Conservation (phyloP, 2,113 vertebrate genomes). For the Brachyhypopomus occidentalis region DNA sequence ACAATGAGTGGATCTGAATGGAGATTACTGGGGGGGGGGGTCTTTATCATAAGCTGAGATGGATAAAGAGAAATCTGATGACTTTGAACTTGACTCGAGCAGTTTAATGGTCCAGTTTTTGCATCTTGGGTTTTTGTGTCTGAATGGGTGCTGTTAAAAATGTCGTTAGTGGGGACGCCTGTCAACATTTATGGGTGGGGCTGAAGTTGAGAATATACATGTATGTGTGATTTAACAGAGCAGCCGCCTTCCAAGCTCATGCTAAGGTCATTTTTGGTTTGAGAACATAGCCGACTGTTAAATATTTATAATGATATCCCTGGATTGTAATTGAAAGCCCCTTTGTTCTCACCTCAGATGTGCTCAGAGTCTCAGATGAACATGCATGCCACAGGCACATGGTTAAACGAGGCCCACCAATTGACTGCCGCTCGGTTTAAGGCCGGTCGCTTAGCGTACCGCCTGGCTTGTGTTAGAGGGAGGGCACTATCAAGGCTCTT, state of each 20-base stretch:
- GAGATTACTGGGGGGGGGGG: slow-evolving; percentile 49
- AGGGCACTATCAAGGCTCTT: slow-evolving; percentile 44
- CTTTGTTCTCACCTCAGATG: not conserved
- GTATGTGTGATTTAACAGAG: no score
- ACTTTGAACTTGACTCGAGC: slow-evolving; percentile 13
- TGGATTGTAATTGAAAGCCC: not conserved
- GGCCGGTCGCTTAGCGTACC: slow-evolving; percentile 32
- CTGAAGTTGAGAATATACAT: no score
- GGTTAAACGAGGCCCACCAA: slow-evolving; percentile 16
- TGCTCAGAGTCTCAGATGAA: slow-evolving; percentile 1
- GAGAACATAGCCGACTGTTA: not conserved
- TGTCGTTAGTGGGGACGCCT: no score
- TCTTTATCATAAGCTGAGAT: slow-evolving; percentile 27
- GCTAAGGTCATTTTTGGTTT: not conserved
- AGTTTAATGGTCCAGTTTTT: slow-evolving; percentile 2
- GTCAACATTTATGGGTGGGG: no score
- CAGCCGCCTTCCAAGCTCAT: not conserved
- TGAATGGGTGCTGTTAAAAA: not conserved
- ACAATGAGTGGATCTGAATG: slow-evolving; percentile 59
- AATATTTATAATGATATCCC: slow-evolving; percentile 1
- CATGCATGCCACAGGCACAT: not conserved
- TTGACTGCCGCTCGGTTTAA: slow-evolving; percentile 32
- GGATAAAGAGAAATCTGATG: not conserved
- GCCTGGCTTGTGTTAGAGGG: slow-evolving; percentile 33
- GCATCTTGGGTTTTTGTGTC: not conserved